phyloP scores from a whole-genome alignment of 2,888 invertebrate genomes.

The Cabera pusaria region DNA sequence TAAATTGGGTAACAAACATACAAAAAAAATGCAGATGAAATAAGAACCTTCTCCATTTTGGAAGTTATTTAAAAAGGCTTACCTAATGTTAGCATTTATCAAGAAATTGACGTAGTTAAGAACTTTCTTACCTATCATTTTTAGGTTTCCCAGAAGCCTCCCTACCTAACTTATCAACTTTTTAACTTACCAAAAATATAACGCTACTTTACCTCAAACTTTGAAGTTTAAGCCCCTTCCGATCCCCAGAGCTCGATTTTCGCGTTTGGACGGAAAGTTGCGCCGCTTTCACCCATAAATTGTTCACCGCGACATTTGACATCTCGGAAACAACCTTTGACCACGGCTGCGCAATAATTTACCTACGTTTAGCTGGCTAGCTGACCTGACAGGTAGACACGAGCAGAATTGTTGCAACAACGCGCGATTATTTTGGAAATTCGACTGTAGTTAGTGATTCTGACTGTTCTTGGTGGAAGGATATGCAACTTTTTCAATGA shows the following conservation, averaged over 20 bases:
- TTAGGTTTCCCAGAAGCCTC: no score
- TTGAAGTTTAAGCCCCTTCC: constrained; percentile 13
- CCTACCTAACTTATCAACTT: constrained; percentile 3
- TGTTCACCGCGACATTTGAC: constrained; percentile 33
- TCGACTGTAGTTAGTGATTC: no score
- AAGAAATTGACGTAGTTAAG: no score
- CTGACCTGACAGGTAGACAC: constrained; percentile 19
- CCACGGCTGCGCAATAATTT: constrained; percentile 27
- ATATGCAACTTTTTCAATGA: no score
- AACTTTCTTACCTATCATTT: no score
- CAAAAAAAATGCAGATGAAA: no score
- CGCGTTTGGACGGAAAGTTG: constrained; percentile 20
- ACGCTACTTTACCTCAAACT: constrained; percentile 16
- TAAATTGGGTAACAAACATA: no score
- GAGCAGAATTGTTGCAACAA: constrained; percentile 14
- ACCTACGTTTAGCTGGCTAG: constrained; percentile 27
- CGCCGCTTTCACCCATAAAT: constrained; percentile 30
- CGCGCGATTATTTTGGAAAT: no score
- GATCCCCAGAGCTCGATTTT: constrained; percentile 20
- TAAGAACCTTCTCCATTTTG: no score
- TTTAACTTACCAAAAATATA: constrained; percentile 10
- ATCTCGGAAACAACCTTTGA: constrained; percentile 28
- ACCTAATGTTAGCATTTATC: no score
- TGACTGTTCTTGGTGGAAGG: no score
- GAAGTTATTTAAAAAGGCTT: no score